Evolutionary conservation across 2,797 vertebrate genomes (phyloP), one percentile per base, ranked within the genome.

Genomic region (Eidolon dupreanum): DNA sequence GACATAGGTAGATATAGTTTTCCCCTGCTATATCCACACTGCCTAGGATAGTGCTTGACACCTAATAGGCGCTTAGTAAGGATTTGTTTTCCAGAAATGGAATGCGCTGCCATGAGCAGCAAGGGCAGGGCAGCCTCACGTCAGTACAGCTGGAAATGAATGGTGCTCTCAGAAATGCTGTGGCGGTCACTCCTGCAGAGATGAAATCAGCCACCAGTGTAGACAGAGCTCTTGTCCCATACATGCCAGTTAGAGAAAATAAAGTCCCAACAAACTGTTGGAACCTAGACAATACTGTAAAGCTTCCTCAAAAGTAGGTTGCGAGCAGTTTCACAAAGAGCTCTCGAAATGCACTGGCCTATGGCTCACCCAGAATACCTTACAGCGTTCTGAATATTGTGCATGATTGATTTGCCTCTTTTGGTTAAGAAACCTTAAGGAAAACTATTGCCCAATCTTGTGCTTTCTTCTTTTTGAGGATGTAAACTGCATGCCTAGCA

Each of bases 161-260:
- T 0, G 0, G n/a, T 6, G 2, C 5, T 28, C 2, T 38, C 51
- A 22, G 38, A 51, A 59, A 51, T 2, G 49, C 28, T 22, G 8
- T 6, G 11, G 17, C 46, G 28, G 28, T 33, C 53, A 13, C 65
- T 68, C 65, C 73, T 51, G 57, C 73, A 33, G 53, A 43, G 26
- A 46, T 41, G 16, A 77, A 91, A 53, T 33, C 46, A 78, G 78
- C 36, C 8, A 12, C 86, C 53, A 31, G 15, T 53, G 31, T 28
- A 33, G 26, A 24, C 11, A 53, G 31, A 55, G 73, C 6, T 10
- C 16, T 71, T 61, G 38, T 55, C 94, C 81, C 0, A 10, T 1
- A 2, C 38, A 65, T 0, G 1, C 8, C 0, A 31, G 15, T 57
- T 26, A 91, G 36, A 41, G 57, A 89, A 73, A 38, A 20, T 8